Base-by-base conservation (phyloP, 2,797 vertebrate genomes). In the Coregonus suidteri region DNA sequence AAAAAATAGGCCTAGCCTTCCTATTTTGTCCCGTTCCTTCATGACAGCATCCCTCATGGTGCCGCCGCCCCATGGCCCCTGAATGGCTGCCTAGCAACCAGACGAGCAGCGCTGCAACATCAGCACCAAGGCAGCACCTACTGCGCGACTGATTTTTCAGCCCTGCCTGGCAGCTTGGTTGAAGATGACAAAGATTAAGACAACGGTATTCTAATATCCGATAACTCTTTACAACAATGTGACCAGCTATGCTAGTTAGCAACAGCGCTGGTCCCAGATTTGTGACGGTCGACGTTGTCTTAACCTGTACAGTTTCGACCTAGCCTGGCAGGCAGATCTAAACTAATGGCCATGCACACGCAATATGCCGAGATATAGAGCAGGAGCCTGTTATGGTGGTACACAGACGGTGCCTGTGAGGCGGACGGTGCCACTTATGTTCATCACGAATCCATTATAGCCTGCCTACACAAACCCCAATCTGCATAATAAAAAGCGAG, bases 31-130 rank as follows among this genome's bases (percentile, higher is more conserved):
- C 20, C 25, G 59, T 35, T 69, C 34, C 35, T 69, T 7, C 6
- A 7, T 71, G 37, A 52, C 15, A 71, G 69, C 41, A 47, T 71
- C 62, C 35, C 71, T 75, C 69, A 31, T 70, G 67, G 41, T 67
- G 13, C 41, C 41, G 41, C 35, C 71, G 69, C 75, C 69, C 75
- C 75, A 56, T 71, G 69, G 73, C 30, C 51, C 72, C 84, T 31
- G 73, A 85, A 84, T 80, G 89, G 93, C 92, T 93, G 92, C 94
- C 90, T 94, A 93, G 93, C 94, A 94, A 94, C 94, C 59, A 92
- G 81, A 54, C 75, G 77, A 74, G 75, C 70, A 70, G 78, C 88
- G 82, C 90, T 69, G 89, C 92, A 94, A 87, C 93, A 93, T 91
- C 92, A 94, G 90, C 88, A 93, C 85, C 92, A 62, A 62, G 20